Evolutionary conservation across 2,113 vertebrate genomes (phyloP).

Genomic region (Corythaeola cristata): DNA sequence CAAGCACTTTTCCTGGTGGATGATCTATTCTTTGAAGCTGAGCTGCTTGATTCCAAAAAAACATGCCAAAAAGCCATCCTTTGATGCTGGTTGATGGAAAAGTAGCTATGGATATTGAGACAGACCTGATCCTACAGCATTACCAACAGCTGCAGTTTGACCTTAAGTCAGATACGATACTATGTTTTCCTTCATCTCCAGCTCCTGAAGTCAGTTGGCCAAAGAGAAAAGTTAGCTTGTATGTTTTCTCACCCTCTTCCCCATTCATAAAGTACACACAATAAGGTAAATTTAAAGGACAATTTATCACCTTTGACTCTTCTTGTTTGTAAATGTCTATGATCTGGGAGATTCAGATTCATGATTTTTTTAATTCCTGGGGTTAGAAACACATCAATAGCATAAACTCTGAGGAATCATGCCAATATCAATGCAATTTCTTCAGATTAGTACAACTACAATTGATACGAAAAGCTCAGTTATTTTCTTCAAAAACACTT

Average conservation of each 20-base stretch:
- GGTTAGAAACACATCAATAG: neutral
- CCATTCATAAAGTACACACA: neutral
- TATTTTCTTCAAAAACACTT: neutral
- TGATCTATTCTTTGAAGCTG: neutral
- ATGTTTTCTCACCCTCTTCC: neutral
- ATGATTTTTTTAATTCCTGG: neutral
- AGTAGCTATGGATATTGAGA: neutral
- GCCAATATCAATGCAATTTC: neutral
- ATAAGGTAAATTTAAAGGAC: neutral
- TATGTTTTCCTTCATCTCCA: neutral
- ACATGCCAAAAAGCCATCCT: neutral
- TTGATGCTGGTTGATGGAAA: neutral
- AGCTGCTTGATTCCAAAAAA: neutral
- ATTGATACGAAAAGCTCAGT: neutral
- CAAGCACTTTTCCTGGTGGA: conserved; percentile 5
- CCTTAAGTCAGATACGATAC: neutral
- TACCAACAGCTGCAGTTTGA: neutral
- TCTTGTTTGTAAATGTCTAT: neutral
- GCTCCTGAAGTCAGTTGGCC: neutral
- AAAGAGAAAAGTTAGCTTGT: neutral
- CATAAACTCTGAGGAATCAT: neutral
- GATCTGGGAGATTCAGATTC: neutral
- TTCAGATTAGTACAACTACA: neutral
- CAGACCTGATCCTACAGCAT: neutral
- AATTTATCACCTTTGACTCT: neutral